phyloP scores from a whole-genome alignment of 2,888 invertebrate genomes.

The Callinectes sapidus region DNA sequence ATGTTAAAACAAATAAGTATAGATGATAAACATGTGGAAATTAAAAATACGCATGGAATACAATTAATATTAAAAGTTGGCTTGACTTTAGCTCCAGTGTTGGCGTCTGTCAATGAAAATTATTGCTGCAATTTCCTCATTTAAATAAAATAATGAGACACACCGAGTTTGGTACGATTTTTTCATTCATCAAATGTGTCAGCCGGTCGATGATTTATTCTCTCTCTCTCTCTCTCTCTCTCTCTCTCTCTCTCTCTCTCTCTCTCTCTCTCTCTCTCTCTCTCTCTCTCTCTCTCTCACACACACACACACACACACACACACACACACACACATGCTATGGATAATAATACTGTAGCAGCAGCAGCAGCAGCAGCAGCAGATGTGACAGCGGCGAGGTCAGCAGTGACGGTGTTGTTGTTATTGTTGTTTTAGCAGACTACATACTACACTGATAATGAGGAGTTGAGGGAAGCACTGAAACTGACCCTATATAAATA shows the following conservation, averaged over 20 bases:
- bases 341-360: too few species aligned
- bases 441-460: too few species aligned
- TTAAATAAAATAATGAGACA: conserved; percentile 19
- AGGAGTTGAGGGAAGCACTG: too few species aligned
- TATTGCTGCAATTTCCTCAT: background rate
- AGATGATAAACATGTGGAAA: background rate
- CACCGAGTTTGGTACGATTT: background rate
- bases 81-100: background rate
- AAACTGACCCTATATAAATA: too few species aligned
- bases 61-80: background rate
- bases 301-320: too few species aligned
- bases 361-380: too few species aligned
- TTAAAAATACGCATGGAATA: background rate
- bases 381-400: too few species aligned
- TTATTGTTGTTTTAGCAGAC: too few species aligned
- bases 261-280: conserved; percentile 1
- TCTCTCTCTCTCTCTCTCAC: background rate
- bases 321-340: too few species aligned
- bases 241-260: conserved; percentile 1
- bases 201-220: background rate
- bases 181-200: background rate
- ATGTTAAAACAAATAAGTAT: too few species aligned
- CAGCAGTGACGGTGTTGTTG: too few species aligned
- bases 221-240: background rate
- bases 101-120: background rate